These are phyloP conservation scores for Girardinus metallicus DNA, from an alignment of 2,797 vertebrate species.

Conservation along the genomic window DNA sequence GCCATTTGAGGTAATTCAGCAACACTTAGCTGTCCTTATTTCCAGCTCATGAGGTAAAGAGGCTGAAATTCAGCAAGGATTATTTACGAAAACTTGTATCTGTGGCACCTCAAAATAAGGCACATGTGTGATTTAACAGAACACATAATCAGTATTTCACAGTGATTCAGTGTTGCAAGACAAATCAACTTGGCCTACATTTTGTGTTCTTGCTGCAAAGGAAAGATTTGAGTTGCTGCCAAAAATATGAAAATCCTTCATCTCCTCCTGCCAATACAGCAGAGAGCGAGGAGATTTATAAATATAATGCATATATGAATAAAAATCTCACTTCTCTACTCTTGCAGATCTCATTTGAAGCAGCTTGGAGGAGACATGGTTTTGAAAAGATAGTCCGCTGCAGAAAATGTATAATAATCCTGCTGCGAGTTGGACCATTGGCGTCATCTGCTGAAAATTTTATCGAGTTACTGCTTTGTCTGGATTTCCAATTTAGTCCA, in stretches of 20 bases:
- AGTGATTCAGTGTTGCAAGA: constrained; percentile 14
- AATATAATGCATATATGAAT: constrained; percentile 46
- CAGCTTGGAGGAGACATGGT: constrained; percentile 17
- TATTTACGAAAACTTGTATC: neutral
- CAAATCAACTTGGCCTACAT: constrained; percentile 55
- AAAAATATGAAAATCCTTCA: constrained; percentile 50
- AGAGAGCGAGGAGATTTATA: constrained; percentile 24
- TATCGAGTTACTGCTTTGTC: constrained; percentile 5
- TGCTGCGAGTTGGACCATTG: constrained; percentile 9
- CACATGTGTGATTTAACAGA: neutral
- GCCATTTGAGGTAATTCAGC: constrained; percentile 20
- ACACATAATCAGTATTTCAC: constrained; percentile 15
- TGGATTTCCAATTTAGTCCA: constrained; percentile 4
- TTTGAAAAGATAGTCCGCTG: constrained; percentile 17
- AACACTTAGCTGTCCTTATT: constrained; percentile 30
- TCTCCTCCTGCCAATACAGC: constrained; percentile 38
- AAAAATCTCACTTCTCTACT: constrained; percentile 30
- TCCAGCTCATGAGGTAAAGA: constrained; percentile 21
- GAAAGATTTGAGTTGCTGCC: constrained; percentile 35
- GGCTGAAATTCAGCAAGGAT: neutral
- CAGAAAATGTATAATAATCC: constrained; percentile 21
- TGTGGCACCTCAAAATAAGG: neutral
- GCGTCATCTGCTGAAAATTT: constrained; percentile 12
- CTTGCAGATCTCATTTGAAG: constrained; percentile 35
- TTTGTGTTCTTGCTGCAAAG: constrained; percentile 41